Evolutionary conservation across 2,888 invertebrate species (phyloP), one percentile per base, ranked within the genome.

Genomic region (Sussaba pulchella): DNA sequence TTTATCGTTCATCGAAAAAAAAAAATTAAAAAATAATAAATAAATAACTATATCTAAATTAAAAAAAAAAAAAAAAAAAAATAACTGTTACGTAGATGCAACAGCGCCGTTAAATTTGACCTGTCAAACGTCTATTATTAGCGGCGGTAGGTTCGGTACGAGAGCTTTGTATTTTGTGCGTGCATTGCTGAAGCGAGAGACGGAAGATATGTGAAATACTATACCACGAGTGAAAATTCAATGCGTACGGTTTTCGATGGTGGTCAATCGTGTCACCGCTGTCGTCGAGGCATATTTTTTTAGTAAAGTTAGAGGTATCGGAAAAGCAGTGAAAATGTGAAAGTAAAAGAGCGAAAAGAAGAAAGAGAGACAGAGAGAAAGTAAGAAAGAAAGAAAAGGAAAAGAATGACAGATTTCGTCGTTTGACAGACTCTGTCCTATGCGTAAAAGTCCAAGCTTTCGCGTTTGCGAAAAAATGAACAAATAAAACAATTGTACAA

Each of bases 231-330:
- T 31, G 43, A 47, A 36, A 74, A 74, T 66, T 74, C 64, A 73
- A 66, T 73, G 73, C 66, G 74, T 74, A 74, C 74, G 74, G 45
- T 67, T 74, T 57, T 74, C 74, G 59, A 39, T 59, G 74, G 47
- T 66, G 47, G 47, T 67, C 66, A 74, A 74, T 67, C 74, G 74
- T 47, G 66, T 59, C 57, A 59, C 67, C 57, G 67, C 59, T 74
- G 67, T 67, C 59, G 57, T 74, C 67, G 66, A 50, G 67, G 74
- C 74, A 74, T 74, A 74, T 45, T 59, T 61, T 63, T 63, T 47
- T 59, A 67, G 59, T 74, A 59, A 19, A 43, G 73, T 66, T 66
- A 66, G 64, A 73, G 64, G 21, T 43, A 43, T 57, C 43, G 26
- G n/a, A 54, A 21, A n/a, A 43, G 50, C 39, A 43, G 17, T 39